These are phyloP conservation scores for Gavia stellata DNA, from an alignment of 2,113 vertebrate genomes.

Conservation along the genomic window DNA sequence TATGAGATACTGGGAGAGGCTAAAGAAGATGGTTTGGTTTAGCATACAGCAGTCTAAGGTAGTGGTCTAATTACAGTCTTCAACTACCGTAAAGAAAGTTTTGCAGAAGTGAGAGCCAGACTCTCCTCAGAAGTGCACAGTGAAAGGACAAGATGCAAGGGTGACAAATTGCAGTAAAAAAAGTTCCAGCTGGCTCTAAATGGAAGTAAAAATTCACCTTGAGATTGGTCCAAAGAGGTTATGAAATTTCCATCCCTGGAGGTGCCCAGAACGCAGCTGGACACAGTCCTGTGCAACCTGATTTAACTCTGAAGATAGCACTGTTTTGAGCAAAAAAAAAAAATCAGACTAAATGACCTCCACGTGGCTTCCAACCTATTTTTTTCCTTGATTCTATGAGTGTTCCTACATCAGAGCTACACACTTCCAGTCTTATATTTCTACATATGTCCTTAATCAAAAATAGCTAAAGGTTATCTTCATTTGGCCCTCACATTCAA, in stretches of 20 bases:
- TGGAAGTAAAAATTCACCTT: neutral
- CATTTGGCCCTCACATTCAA: neutral
- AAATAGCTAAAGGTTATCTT: neutral
- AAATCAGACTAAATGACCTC: neutral
- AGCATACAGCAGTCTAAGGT: neutral
- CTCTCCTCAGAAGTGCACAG: neutral
- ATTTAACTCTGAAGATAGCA: neutral
- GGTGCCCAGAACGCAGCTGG: neutral
- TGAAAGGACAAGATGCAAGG: neutral
- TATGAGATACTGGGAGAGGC: neutral
- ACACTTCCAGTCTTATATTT: neutral
- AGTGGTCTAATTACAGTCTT: neutral
- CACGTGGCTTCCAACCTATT: neutral
- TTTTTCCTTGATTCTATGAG: neutral
- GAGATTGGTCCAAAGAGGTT: neutral
- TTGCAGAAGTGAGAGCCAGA: neutral
- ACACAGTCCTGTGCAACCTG: neutral
- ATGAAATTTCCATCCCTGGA: neutral
- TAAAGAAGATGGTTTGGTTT: neutral
- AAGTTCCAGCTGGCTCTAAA: neutral
- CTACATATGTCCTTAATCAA: fast-evolving
- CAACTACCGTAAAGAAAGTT: neutral
- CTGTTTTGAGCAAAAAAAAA: neutral
- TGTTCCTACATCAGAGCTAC: neutral
- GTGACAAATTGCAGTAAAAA: neutral